These are phyloP conservation scores for Carassius carassius DNA, from an alignment of 2,113 vertebrate genomes.

Conservation along the genomic window DNA sequence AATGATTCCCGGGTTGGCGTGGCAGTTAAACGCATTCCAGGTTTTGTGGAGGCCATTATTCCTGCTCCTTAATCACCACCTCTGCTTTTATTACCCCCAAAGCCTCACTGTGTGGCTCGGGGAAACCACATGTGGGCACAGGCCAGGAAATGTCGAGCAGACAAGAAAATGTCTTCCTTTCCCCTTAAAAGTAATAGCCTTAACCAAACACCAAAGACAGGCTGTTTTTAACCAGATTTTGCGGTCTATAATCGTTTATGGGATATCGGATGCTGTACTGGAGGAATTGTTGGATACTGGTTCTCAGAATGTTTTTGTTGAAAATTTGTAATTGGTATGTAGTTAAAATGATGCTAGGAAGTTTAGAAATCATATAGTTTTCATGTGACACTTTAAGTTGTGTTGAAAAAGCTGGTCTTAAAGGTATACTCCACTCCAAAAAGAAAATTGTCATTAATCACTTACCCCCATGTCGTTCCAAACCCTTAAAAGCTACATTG, in stretches of 20 bases:
- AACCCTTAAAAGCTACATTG: no score
- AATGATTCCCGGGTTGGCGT: conserved; percentile 64
- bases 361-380: not conserved
- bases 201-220: conserved; percentile 51
- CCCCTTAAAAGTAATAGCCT: conserved; percentile 62
- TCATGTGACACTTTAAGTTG: not conserved
- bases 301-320: conserved; percentile 4
- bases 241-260: conserved; percentile 46
- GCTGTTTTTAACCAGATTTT: conserved; percentile 38
- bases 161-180: conserved; percentile 58
- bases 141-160: conserved; percentile 63
- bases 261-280: conserved; percentile 33
- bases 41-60: conserved; percentile 80
- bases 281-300: not conserved
- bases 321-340: not conserved
- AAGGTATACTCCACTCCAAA: no score
- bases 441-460: no score
- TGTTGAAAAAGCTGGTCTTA: not conserved
- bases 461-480: no score
- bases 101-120: conserved; percentile 70
- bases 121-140: conserved; percentile 73
- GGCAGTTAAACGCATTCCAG: conserved; percentile 76
- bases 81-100: conserved; percentile 75
- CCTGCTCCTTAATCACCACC: conserved; percentile 78
- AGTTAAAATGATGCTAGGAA: not conserved